Evolutionary conservation across 2,888 invertebrate species (phyloP).

Genomic region (Cataglyphis albicans): DNA sequence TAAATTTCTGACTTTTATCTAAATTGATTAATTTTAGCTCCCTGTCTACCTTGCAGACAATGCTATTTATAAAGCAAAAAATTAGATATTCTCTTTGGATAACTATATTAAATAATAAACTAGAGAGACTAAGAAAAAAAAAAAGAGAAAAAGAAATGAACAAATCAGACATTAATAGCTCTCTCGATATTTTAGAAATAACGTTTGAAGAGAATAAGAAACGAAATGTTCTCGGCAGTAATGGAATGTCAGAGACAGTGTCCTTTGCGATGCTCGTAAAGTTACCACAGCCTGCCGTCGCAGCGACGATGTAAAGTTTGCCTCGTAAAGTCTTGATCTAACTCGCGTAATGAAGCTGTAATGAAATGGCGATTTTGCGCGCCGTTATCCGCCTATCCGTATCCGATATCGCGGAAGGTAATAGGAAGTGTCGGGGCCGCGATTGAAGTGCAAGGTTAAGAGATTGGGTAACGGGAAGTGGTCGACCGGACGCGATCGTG

Average conservation of each 20-base stretch:
- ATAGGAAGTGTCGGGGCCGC: constrained; percentile 29
- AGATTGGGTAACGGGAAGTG: constrained; percentile 47
- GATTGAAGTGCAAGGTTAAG: constrained; percentile 50
- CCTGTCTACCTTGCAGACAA: neutral
- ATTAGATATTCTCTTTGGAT: neutral
- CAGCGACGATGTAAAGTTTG: constrained; percentile 55
- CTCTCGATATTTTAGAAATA: neutral
- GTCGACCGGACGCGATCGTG: neutral
- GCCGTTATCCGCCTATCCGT: neutral
- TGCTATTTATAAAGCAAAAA: neutral
- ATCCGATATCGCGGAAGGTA: neutral
- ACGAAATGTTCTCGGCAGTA: neutral
- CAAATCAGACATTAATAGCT: neutral
- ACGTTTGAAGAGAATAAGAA: neutral
- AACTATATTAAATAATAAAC: neutral
- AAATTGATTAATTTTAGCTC: neutral
- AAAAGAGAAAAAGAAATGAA: neutral
- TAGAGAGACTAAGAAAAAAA: neutral
- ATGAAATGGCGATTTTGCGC: constrained; percentile 69
- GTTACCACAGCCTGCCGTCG: neutral
- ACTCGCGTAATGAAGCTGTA: constrained; percentile 59
- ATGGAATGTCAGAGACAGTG: neutral
- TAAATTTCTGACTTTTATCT: neutral
- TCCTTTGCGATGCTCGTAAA: constrained; percentile 65
- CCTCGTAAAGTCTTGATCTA: constrained; percentile 70